These are phyloP conservation scores for Octopus sinensis DNA, from an alignment of 1,140 invertebrate genomes.

Conservation along the genomic window DNA sequence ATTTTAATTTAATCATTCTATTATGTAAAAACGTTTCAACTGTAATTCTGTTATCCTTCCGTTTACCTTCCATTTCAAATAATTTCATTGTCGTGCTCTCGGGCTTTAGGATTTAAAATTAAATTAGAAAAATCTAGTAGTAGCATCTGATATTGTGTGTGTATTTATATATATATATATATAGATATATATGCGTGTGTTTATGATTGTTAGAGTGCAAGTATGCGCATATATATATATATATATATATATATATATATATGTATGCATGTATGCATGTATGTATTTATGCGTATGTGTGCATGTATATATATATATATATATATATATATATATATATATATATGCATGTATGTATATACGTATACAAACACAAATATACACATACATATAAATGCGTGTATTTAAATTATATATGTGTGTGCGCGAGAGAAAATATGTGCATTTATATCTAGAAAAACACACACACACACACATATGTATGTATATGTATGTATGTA, in stretches of 20 bases:
- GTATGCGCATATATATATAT: not conserved
- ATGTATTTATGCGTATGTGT: not conserved
- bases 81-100: too few species aligned
- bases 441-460: too few species aligned
- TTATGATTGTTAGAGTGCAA: not conserved
- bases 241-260: not conserved
- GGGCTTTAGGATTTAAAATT: too few species aligned
- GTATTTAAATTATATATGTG: not conserved
- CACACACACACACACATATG: too few species aligned
- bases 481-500: too few species aligned
- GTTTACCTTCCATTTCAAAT: too few species aligned
- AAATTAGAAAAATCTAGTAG: too few species aligned
- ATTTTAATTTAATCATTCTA: too few species aligned
- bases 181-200: not conserved
- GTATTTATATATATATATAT: too few species aligned
- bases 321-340: slow-evolving; percentile 5
- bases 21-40: too few species aligned
- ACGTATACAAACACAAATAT: not conserved
- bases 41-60: too few species aligned
- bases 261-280: not conserved
- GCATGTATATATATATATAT: not conserved
- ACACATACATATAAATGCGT: not conserved
- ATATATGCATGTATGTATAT: not conserved
- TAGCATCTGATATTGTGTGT: too few species aligned
- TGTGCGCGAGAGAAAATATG: not conserved